These are phyloP conservation scores for Neuroterus valhalla DNA, from an alignment of 1,140 invertebrate genomes.

Conservation along the genomic window DNA sequence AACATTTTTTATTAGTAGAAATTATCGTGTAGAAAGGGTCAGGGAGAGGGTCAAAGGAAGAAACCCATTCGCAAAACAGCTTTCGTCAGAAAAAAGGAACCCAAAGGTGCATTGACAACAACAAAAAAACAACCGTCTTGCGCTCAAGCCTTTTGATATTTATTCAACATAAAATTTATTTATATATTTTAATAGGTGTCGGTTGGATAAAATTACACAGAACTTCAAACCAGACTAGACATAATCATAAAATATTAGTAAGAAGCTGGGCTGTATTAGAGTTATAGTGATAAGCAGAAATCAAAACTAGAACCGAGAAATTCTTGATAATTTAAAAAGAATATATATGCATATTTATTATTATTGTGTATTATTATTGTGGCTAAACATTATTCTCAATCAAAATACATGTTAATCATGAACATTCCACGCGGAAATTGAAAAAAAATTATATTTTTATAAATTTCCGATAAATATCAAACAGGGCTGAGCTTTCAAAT, in stretches of 20 bases:
- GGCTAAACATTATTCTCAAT: neutral
- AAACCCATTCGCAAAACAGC: slow-evolving; percentile 52
- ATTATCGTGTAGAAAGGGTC: slow-evolving; percentile 41
- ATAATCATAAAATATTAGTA: slow-evolving; percentile 7
- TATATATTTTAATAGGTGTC: neutral
- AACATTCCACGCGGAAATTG: neutral
- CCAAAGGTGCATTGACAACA: slow-evolving; percentile 74
- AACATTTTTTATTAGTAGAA: slow-evolving; percentile 33
- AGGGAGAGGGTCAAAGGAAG: slow-evolving; percentile 53
- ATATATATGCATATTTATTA: too few species aligned
- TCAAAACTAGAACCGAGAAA: neutral
- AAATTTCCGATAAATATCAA: slow-evolving; percentile 16
- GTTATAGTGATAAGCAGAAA: slow-evolving; percentile 4
- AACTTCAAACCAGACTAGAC: neutral
- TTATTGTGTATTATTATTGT: too few species aligned
- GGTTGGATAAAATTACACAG: neutral
- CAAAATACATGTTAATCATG: neutral
- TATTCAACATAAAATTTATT: slow-evolving; percentile 31
- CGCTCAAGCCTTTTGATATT: slow-evolving; percentile 50
- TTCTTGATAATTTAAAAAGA: too few species aligned
- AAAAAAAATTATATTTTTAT: neutral
- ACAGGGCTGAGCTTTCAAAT: neutral
- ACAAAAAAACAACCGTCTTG: slow-evolving; percentile 61
- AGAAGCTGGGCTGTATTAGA: slow-evolving; percentile 9
- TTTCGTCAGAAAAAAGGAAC: slow-evolving; percentile 59